phyloP scores from a whole-genome alignment of 2,888 invertebrate species.

The Helobdella robusta region DNA sequence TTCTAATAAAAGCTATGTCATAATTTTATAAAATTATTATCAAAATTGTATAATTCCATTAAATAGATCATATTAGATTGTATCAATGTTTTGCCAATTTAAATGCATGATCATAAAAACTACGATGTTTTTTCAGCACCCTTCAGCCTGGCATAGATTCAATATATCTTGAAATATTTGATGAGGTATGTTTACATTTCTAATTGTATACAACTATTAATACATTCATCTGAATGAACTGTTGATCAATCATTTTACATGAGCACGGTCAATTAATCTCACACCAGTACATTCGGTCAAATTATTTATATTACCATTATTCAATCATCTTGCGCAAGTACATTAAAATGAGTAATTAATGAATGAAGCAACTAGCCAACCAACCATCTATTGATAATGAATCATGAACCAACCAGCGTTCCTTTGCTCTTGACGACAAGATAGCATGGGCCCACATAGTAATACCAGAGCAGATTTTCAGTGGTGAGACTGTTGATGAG shows the following conservation, averaged over 20 bases:
- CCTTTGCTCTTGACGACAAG: conserved; percentile 88
- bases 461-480: conserved; percentile 71
- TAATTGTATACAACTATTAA: too few species aligned
- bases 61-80: too few species aligned
- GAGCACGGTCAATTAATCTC: not conserved
- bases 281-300: not conserved
- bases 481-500: conserved; percentile 81
- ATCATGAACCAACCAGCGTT: conserved; percentile 55
- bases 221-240: too few species aligned
- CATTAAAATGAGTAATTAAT: not conserved
- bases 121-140: conserved; percentile 58
- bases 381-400: not conserved
- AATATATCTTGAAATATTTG: conserved; percentile 84
- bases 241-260: too few species aligned
- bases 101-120: too few species aligned
- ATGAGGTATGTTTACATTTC: too few species aligned
- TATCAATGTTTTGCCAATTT: too few species aligned
- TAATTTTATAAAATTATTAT: too few species aligned
- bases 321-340: not conserved
- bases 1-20: too few species aligned
- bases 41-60: too few species aligned
- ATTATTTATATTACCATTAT: not conserved
- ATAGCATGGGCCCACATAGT: conserved; percentile 85
- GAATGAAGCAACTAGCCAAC: not conserved
- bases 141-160: conserved; percentile 78